phyloP scores from a whole-genome alignment of 92 coral and sea anemone genomes.

The Micromussa lordhowensis region DNA sequence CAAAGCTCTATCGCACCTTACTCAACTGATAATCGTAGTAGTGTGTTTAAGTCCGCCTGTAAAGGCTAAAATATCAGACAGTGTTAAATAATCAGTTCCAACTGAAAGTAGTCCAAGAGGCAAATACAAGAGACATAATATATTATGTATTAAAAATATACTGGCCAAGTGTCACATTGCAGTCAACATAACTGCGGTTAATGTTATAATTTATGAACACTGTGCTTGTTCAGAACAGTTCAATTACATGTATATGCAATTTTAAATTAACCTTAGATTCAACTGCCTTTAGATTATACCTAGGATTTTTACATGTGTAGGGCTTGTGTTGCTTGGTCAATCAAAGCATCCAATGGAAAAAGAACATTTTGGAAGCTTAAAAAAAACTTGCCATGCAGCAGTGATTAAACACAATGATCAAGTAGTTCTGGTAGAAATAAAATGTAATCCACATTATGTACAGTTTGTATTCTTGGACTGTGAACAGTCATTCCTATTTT shows the following conservation, averaged over 20 bases:
- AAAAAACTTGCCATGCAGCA: background rate
- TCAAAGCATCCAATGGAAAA: background rate
- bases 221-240: background rate
- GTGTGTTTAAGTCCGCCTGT: no score
- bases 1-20: no score
- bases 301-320: background rate
- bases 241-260: background rate
- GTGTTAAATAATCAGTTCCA: background rate
- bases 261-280: background rate
- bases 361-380: background rate
- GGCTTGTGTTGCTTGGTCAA: background rate
- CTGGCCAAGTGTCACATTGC: background rate
- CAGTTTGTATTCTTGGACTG: background rate
- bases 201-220: conserved; percentile 3
- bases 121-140: conserved; percentile 11
- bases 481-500: background rate
- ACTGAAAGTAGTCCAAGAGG: background rate
- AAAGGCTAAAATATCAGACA: background rate
- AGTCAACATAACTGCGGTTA: background rate
- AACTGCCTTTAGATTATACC: background rate
- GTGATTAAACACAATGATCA: background rate
- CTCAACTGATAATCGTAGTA: no score
- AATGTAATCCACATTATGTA: background rate
- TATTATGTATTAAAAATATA: background rate
- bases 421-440: background rate